A percentile compares a stretch with the other conserved stretches of the same genome.
Conservation (phyloP, 1,140 invertebrate species). For the Heliothis subflexa region DNA sequence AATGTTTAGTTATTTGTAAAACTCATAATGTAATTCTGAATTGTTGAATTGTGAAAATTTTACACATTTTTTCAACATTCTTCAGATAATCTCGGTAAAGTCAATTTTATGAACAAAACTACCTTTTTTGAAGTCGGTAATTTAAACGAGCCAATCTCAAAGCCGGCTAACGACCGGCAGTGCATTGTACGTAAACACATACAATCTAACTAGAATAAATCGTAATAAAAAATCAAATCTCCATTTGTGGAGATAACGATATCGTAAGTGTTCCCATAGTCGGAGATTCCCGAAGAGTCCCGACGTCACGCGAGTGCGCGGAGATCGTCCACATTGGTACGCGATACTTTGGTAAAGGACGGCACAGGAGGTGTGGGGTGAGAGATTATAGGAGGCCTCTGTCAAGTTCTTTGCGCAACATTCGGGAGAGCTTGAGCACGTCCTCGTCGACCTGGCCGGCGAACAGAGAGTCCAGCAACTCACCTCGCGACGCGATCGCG, state of each 20-base stretch:
- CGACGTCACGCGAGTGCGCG: conserved; percentile 17
- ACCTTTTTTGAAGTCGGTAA: no score
- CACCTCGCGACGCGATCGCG: conserved; percentile 71
- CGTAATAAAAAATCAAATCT: conserved; percentile 65
- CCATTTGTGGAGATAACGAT: conserved; percentile 79
- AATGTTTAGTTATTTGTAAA: neutral
- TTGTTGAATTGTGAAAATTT: neutral
- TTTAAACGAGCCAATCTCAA: neutral
- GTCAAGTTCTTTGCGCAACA: conserved; percentile 81
- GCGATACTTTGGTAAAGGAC: conserved; percentile 69
- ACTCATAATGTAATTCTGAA: no score
- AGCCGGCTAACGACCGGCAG: conserved; percentile 25
- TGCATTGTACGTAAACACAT: conserved; percentile 21
- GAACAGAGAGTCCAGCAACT: conserved; percentile 78
- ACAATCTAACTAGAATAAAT: conserved; percentile 41
- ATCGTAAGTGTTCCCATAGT: conserved; percentile 62
- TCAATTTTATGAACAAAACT: no score
- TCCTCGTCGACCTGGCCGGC: conserved; percentile 77
- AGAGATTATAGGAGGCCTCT: conserved; percentile 75
- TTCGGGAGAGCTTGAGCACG: conserved; percentile 76
- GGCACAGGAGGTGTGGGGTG: conserved; percentile 60
- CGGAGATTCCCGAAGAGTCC: conserved; percentile 39
- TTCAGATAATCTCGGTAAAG: no score
- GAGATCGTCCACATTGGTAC: conserved; percentile 55
- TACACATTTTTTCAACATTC: no score